These are phyloP conservation scores for Lottia gigantea DNA, from an alignment of 2,888 invertebrate species.

Conservation along the genomic window DNA sequence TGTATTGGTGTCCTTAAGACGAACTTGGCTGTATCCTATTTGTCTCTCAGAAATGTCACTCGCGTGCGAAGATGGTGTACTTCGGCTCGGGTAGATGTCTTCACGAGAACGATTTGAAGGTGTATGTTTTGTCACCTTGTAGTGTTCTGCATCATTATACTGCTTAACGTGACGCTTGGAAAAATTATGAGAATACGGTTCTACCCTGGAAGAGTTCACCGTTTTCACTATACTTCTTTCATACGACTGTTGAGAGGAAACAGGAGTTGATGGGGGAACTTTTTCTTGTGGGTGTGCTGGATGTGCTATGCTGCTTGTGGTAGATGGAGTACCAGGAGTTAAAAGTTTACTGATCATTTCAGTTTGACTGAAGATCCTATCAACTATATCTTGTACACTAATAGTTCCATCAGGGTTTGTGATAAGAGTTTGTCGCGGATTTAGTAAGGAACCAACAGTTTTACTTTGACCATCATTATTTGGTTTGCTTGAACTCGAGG, in stretches of 20 bases:
- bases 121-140: neutral
- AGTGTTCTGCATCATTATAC: neutral
- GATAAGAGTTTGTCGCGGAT: neutral
- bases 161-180: neutral
- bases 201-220: neutral
- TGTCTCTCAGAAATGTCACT: neutral
- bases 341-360: conserved; percentile 35
- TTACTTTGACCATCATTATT: neutral
- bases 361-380: conserved; percentile 48
- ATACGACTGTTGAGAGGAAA: neutral
- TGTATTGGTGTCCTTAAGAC: neutral
- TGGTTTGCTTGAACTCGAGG: neutral
- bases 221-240: conserved; percentile 4
- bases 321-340: conserved; percentile 18
- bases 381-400: conserved; percentile 52
- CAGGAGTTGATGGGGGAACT: neutral
- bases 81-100: neutral
- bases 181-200: neutral
- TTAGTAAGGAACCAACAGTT: neutral
- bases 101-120: neutral
- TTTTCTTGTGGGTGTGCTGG: neutral
- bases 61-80: neutral
- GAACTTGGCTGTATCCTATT: neutral
- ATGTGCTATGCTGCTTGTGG: neutral
- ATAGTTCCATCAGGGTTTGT: conserved; percentile 31